phyloP scores from a whole-genome alignment of 1,140 invertebrate genomes.

The Xylocopa sonorina region DNA sequence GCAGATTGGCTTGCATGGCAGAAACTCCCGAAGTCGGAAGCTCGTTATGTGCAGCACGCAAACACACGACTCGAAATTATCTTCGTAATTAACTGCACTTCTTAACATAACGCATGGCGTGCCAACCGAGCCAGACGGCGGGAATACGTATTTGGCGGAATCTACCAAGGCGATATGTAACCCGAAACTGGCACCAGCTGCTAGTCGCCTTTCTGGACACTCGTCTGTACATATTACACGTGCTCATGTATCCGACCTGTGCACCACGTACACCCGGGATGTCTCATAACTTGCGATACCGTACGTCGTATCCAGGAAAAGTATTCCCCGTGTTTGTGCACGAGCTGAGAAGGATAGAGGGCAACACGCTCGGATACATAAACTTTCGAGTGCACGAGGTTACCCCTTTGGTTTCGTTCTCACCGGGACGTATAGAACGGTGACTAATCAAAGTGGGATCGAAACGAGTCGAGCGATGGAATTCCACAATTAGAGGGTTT shows the following conservation, averaged over 20 bases:
- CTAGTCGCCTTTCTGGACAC: conserved; percentile 59
- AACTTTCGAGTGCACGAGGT: conserved; percentile 22
- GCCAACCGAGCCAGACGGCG: conserved; percentile 77
- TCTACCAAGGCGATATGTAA: conserved; percentile 79
- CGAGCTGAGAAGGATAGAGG: not conserved
- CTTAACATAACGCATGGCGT: conserved; percentile 82
- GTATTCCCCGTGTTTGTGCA: conserved; percentile 21
- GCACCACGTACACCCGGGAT: conserved; percentile 31
- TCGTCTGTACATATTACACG: conserved; percentile 46
- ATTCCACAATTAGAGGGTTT: too few species aligned
- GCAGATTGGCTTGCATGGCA: conserved; percentile 76
- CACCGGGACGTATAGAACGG: not conserved
- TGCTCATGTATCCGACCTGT: conserved; percentile 37
- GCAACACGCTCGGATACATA: conserved; percentile 14
- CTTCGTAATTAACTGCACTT: conserved; percentile 82
- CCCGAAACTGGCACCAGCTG: conserved; percentile 79
- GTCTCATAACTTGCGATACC: conserved; percentile 43
- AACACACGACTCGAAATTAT: conserved; percentile 81
- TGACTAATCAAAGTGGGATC: not conserved
- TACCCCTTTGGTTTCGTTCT: not conserved
- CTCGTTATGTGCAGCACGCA: conserved; percentile 81
- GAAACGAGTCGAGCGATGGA: too few species aligned
- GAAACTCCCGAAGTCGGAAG: conserved; percentile 76
- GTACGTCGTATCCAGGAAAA: conserved; percentile 16
- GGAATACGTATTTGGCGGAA: conserved; percentile 75